A percentile compares a stretch with the other conserved stretches of the same genome.
Conservation (phyloP, 2,113 vertebrate genomes). For the Nicator chloris region DNA sequence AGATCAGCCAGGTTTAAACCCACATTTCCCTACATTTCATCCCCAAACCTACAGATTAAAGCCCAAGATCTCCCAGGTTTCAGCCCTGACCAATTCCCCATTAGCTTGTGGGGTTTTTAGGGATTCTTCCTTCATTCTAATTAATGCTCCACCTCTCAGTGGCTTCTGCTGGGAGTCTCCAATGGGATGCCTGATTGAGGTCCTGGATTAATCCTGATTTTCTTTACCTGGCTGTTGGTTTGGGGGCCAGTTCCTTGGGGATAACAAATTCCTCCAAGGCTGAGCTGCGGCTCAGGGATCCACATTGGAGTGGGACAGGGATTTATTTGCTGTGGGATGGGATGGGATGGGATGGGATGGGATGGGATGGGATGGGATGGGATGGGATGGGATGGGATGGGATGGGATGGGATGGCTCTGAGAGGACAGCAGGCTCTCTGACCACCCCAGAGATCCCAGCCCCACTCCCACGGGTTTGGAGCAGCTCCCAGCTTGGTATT, state of each 20-base stretch:
- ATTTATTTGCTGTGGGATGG: background rate
- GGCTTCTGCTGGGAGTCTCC: background rate
- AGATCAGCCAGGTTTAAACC: background rate
- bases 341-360: too few relatives aligned
- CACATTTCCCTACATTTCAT: background rate
- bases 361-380: too few relatives aligned
- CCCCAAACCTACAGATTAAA: rapidly evolving
- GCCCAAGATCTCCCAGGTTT: background rate
- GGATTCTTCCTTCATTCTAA: background rate
- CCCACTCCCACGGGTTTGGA: rapidly evolving
- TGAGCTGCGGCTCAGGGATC: background rate
- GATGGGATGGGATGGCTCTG: background rate
- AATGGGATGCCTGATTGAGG: background rate
- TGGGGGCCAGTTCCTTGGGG: background rate
- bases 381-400: too few relatives aligned
- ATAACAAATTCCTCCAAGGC: rapidly evolving
- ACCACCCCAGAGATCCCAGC: background rate
- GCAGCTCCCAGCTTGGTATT: background rate
- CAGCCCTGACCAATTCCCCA: background rate
- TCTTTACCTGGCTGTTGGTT: background rate
- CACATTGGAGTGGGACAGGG: rapidly evolving
- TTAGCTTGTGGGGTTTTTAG: rapidly evolving
- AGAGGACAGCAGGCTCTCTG: background rate
- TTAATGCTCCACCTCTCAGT: background rate
- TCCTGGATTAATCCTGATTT: conserved; percentile 31